Base-by-base conservation (phyloP, 2,113 vertebrate species). In the Cottus gobio region DNA sequence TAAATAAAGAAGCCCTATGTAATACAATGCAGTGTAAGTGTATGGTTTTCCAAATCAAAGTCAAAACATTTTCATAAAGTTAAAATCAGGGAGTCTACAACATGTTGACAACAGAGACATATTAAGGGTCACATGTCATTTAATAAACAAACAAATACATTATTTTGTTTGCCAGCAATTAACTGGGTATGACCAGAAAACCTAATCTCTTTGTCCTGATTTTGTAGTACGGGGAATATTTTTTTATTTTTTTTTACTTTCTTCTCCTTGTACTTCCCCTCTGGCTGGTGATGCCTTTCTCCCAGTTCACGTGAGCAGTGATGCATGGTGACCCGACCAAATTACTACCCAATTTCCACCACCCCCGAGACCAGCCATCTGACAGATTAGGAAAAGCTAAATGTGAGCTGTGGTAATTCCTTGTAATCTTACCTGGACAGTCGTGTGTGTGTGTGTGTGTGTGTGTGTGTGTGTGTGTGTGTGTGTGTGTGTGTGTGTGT, bases 331-430 rank as follows among this genome's bases (percentile, higher is more conserved):
- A 90, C 87, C 86, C 86, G 83, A 87, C 24, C 8, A 83, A 87
- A 90, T 88, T 87, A 90, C 87, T 86, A 86, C 78, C 85, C 80
- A 83, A 74, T 90, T 85, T 85, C 8, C 80, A 76, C 74, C 80
- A 52, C 71, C 61, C 30, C 64, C 50, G 16, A 26, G 52, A 56
- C 81, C 74, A 86, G 79, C 76, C 85, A 85, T 62, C 20, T 69
- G 63, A 56, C 44, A 64, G 65, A 85, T 78, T 73, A 48, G 10
- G 34, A 71, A 72, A 77, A 78, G 34, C 42, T 39, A 15, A 65
- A 13, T 39, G 20, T 63, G 18, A 79, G 37, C 22, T 77, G 4
- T 22, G 26, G 31, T 66, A 48, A 75, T 87, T 56, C 52, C 62
- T 79, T 85, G 77, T 39, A 57, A 80, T 75, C 22, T 60, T 46